These are phyloP conservation scores for Sinocyclocheilus rhinocerous DNA, from an alignment of 2,113 vertebrate genomes.

Conservation along the genomic window DNA sequence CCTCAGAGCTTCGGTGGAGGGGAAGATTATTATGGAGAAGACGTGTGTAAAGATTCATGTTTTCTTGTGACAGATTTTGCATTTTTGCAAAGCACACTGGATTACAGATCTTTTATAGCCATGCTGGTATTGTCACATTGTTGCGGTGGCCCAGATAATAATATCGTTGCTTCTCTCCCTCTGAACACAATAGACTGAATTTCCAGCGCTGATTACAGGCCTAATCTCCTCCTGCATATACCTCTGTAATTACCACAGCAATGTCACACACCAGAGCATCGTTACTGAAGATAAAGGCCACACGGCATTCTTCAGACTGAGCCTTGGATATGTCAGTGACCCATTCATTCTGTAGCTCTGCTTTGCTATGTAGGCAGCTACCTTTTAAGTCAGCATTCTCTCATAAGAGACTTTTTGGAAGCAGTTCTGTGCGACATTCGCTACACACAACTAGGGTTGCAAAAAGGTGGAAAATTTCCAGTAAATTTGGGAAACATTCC, in stretches of 20 bases:
- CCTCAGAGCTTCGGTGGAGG: not conserved
- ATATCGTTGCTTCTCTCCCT: conserved; percentile 34
- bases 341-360: not conserved
- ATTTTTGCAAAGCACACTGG: not conserved
- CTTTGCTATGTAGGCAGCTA: too few relatives aligned
- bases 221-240: conserved; percentile 16
- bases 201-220: conserved; percentile 44
- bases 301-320: conserved; percentile 10
- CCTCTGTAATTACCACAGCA: conserved; percentile 47
- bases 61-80: not conserved
- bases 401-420: too few relatives aligned
- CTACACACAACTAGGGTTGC: not conserved
- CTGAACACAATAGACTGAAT: conserved; percentile 35
- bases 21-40: not conserved
- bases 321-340: conserved; percentile 1
- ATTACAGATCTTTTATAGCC: not conserved
- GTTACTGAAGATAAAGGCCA: conserved; percentile 34
- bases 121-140: conserved; percentile 10
- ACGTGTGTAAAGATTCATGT: not conserved
- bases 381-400: too few relatives aligned
- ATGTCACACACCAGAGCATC: conserved; percentile 43
- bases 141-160: conserved; percentile 36
- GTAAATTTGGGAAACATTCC: too few relatives aligned
- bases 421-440: too few relatives aligned
- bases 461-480: too few relatives aligned